These are phyloP conservation scores for Smithornis capensis DNA, from an alignment of 2,113 vertebrate species.

Conservation along the genomic window DNA sequence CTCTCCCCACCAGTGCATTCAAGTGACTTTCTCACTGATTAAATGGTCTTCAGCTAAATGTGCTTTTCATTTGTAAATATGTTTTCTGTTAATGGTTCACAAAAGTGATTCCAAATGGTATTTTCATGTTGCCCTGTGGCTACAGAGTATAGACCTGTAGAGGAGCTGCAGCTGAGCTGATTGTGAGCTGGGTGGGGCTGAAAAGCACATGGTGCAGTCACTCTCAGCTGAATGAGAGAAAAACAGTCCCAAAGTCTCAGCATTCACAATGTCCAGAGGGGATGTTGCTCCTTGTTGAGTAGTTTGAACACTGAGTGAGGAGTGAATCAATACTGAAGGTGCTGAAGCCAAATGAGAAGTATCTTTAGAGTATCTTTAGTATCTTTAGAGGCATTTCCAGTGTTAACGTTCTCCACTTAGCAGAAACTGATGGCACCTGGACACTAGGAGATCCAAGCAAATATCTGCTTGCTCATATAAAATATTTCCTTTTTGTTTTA, in stretches of 20 bases:
- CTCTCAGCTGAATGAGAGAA: neutral
- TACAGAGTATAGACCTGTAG: neutral
- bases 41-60: slow-evolving; percentile 4
- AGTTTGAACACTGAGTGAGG: neutral
- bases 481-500: neutral
- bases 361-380: neutral
- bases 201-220: neutral
- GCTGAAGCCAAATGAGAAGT: neutral
- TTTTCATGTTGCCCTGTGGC: neutral
- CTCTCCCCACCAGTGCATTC: neutral
- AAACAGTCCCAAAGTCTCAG: neutral
- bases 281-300: neutral
- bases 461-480: neutral
- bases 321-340: neutral
- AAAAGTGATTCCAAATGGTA: neutral
- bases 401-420: neutral
- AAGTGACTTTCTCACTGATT: neutral
- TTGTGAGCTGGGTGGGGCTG: neutral
- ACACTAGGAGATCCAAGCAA: neutral
- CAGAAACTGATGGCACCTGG: neutral
- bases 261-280: neutral
- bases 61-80: neutral
- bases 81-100: slow-evolving; percentile 14
- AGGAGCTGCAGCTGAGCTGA: neutral
- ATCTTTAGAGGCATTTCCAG: neutral